Evolutionary conservation across 2,113 vertebrate genomes (phyloP).

Genomic region (Machaerirhynchus nigripectus): DNA sequence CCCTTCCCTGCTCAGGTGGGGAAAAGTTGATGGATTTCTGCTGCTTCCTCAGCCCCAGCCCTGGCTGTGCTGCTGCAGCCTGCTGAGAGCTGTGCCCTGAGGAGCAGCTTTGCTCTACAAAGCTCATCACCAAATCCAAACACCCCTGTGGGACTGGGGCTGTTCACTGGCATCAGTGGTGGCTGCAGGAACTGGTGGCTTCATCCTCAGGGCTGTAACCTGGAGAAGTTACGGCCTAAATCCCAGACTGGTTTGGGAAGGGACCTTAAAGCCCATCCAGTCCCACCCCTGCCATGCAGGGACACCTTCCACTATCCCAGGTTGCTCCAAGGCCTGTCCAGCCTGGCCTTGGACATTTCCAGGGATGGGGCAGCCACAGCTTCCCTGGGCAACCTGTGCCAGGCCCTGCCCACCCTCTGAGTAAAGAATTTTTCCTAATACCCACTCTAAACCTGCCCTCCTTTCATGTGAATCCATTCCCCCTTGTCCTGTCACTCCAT

Average conservation of each 20-base stretch:
- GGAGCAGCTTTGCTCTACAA: background rate
- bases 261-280: background rate
- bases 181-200: background rate
- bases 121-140: background rate
- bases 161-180: fast-evolving
- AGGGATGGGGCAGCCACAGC: background rate
- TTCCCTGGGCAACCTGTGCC: background rate
- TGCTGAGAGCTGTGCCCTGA: background rate
- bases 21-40: background rate
- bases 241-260: background rate
- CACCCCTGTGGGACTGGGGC: background rate
- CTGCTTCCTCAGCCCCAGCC: background rate
- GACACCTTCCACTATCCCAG: background rate
- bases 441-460: background rate
- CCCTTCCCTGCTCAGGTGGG: background rate
- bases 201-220: background rate
- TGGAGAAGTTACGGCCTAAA: background rate
- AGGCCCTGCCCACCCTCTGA: background rate
- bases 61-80: background rate
- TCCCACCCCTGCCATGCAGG: background rate
- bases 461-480: background rate
- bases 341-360: fast-evolving
- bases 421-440: background rate
- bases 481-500: background rate
- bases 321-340: background rate